Percentiles rank a stretch among this genome's conserved stretches.
Conservation (phyloP, 2,113 vertebrate species). For the Thalassarche chlororhynchos region DNA sequence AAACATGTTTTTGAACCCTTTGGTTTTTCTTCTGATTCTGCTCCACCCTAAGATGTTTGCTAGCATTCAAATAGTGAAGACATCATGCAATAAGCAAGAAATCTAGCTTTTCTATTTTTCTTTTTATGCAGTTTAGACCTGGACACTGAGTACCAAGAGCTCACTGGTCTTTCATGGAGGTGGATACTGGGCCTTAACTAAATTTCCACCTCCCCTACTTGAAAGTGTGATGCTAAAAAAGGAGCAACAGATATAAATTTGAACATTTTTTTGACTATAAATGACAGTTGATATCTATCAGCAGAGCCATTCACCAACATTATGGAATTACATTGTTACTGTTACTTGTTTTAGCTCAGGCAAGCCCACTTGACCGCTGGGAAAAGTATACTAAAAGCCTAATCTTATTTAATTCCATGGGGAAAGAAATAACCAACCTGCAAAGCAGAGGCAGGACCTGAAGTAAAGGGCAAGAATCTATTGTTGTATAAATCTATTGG, state of each 20-base stretch:
- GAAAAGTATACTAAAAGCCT: not conserved
- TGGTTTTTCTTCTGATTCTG: not conserved
- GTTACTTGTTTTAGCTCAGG: not conserved
- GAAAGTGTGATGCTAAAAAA: not conserved
- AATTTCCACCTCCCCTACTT: not conserved
- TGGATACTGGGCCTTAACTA: not conserved
- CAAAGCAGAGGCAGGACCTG: not conserved
- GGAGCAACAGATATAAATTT: not conserved
- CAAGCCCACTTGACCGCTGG: not conserved
- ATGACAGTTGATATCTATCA: not conserved
- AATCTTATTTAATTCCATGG: not conserved
- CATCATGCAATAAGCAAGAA: not conserved
- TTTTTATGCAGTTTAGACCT: not conserved
- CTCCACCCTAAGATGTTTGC: not conserved
- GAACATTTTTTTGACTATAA: not conserved
- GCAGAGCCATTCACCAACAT: not conserved
- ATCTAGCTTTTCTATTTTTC: not conserved
- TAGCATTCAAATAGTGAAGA: not conserved
- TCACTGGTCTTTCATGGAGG: not conserved
- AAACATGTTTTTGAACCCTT: not conserved
- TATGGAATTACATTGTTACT: not conserved
- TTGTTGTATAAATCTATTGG: not conserved
- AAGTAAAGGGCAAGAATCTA: not conserved
- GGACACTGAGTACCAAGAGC: not conserved
- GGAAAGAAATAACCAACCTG: not conserved